Evolutionary conservation across 2,113 vertebrate species (phyloP), one percentile per base, ranked within the genome.

Genomic region (Caloenas nicobarica): DNA sequence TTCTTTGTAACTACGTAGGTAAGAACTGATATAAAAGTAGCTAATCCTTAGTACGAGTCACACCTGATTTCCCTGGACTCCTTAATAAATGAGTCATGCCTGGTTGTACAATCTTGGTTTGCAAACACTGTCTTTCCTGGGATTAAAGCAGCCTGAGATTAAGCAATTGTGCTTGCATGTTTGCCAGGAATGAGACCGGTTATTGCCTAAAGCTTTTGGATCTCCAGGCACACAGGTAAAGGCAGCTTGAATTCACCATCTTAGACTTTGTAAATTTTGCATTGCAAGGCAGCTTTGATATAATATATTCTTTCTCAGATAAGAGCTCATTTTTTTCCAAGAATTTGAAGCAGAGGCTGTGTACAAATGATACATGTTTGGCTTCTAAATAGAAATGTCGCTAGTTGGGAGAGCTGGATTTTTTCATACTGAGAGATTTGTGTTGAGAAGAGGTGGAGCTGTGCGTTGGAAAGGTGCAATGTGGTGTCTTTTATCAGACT

Each of bases 21-120:
- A 87, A 89, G 36, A 88, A 96, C 53, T 46, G 42, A 88, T 97
- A 93, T 92, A 73, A 87, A 94, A 83, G 64, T 90, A 95, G 80
- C 56, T 91, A 53, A 93, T 94, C 73, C 78, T 81, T 87, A 53
- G 28, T 77, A 5, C 46, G 54, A 90, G 65, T 92, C 76, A 57
- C 46, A 83, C 89, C 89, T 97, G 71, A 71, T 95, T 96, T 91
- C 64, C 76, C n/a, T 50, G n/a, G 46, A 69, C 34, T 61, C 66
- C 18, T 73, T 94, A 88, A 73, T 76, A 51, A 90, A 87, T n/a
- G 17, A 73, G 31, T 91, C 16, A 11, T 51, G 72, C 66, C 64
- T 91, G 62, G 34, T 81, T 96, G 50, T 79, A 60, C n/a, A 78
- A 92, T 26, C 64, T 92, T 81, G 78, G 56, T 18, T 85, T 72